Percentiles rank a stretch among this genome's conserved stretches.
phyloP scores from a whole-genome alignment of 2,797 vertebrate species.

The Oreonectes daqikongensis region DNA sequence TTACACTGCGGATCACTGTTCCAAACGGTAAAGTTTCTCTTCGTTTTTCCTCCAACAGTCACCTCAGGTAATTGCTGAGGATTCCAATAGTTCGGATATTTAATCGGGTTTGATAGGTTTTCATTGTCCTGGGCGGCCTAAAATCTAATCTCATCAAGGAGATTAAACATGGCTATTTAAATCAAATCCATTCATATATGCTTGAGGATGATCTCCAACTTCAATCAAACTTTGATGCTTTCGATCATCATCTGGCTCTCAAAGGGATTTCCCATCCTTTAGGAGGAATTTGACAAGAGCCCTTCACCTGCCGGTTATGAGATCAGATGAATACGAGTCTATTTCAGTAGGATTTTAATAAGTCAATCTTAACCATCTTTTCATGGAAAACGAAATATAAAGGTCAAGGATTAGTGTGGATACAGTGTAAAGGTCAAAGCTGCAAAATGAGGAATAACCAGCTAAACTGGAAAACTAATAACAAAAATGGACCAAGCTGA shows the following conservation, averaged over 20 bases:
- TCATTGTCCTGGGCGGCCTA: conserved; percentile 76
- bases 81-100: conserved; percentile 69
- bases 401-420: conserved; percentile 63
- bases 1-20: conserved; percentile 64
- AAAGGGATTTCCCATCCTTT: conserved; percentile 76
- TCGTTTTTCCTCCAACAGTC: conserved; percentile 56
- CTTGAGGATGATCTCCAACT: conserved; percentile 82
- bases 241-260: conserved; percentile 75
- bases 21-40: conserved; percentile 55
- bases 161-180: conserved; percentile 91
- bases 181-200: conserved; percentile 89
- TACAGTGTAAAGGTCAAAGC: conserved; percentile 54
- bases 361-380: conserved; percentile 64
- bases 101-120: conserved; percentile 77
- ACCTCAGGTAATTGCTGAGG: conserved; percentile 64
- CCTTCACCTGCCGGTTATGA: conserved; percentile 61
- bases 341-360: conserved; percentile 66
- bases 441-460: conserved; percentile 29
- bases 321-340: conserved; percentile 69
- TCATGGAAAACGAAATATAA: conserved; percentile 59
- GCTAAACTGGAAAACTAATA: conserved; percentile 7
- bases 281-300: conserved; percentile 66
- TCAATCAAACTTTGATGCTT: conserved; percentile 83
- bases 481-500: conserved; percentile 24
- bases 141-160: conserved; percentile 80